Conservation (phyloP, 2,797 vertebrate species). For the Gephyroberyx darwinii region DNA sequence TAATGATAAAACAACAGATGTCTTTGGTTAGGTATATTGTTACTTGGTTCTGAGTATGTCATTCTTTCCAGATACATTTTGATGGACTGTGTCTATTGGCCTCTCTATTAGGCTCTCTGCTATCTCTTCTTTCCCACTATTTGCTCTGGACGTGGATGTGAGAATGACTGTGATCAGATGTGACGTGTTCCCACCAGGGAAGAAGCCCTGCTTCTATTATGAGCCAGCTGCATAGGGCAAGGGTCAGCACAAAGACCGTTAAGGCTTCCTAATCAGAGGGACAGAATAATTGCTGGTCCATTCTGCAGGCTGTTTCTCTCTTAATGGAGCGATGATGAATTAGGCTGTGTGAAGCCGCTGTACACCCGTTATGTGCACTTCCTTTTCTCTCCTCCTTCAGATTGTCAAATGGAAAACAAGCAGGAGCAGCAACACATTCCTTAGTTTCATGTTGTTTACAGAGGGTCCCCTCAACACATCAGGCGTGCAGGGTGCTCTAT, state of each 20-base stretch:
- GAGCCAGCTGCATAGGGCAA: slow-evolving; percentile 75
- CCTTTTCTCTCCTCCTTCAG: slow-evolving; percentile 32
- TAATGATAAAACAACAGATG: not conserved
- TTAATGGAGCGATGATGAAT: slow-evolving; percentile 65
- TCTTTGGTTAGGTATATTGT: not conserved
- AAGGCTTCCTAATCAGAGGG: slow-evolving; percentile 72
- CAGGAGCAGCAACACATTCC: slow-evolving; percentile 51
- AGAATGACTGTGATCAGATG: slow-evolving; percentile 71
- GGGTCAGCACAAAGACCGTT: slow-evolving; percentile 73
- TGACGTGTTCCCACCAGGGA: slow-evolving; percentile 75
- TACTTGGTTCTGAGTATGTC: not conserved
- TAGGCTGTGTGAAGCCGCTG: slow-evolving; percentile 40
- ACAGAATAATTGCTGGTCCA: slow-evolving; percentile 66
- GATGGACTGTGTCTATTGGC: slow-evolving; percentile 37
- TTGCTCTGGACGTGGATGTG: slow-evolving; percentile 53
- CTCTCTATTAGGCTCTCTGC: slow-evolving; percentile 32
- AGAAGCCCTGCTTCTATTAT: slow-evolving; percentile 69
- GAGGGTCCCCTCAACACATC: slow-evolving; percentile 65
- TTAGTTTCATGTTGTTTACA: slow-evolving; percentile 68
- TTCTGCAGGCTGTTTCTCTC: slow-evolving; percentile 59
- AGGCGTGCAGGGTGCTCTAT: slow-evolving; percentile 71
- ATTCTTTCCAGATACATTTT: slow-evolving; percentile 38
- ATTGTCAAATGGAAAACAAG: slow-evolving; percentile 51
- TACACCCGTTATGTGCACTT: slow-evolving; percentile 42
- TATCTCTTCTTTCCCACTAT: slow-evolving; percentile 43